A percentile compares a stretch with the other conserved stretches of the same genome.
Conservation (phyloP, 2,797 vertebrate species). For the Botia kubotai region DNA sequence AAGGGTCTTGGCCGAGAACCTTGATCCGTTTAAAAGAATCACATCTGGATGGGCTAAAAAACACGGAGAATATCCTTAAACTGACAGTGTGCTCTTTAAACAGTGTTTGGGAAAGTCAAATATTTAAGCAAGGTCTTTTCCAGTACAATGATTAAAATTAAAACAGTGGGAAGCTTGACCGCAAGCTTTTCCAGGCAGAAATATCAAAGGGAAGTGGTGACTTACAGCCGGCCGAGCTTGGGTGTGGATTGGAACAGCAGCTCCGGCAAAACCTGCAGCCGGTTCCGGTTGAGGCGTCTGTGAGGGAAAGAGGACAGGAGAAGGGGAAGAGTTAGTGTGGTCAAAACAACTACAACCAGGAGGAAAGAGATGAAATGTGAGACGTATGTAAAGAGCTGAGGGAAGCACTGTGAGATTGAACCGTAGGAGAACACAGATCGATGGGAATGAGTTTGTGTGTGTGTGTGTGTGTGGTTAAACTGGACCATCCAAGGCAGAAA, state of each 20-base stretch:
- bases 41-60: conserved; percentile 51
- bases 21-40: conserved; percentile 64
- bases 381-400: conserved; percentile 31
- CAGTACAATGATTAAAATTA: conserved; percentile 61
- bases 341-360: conserved; percentile 49
- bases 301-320: conserved; percentile 51
- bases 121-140: conserved; percentile 58
- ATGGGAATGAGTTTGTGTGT: conserved; percentile 41
- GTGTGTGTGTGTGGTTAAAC: conserved; percentile 52
- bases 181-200: conserved; percentile 34
- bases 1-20: conserved; percentile 63
- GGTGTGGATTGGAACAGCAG: conserved; percentile 96
- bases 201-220: conserved; percentile 68
- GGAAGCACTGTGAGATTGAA: conserved; percentile 34
- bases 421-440: conserved; percentile 27
- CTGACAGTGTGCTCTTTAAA: conserved; percentile 57
- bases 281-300: conserved; percentile 97
- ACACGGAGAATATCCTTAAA: conserved; percentile 47
- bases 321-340: conserved; percentile 50
- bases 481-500: conserved; percentile 28
- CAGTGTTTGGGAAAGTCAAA: conserved; percentile 59
- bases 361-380: conserved; percentile 38
- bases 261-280: conserved; percentile 93
- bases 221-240: conserved; percentile 96
- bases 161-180: conserved; percentile 56